Base-by-base conservation (phyloP, 1,140 invertebrate genomes). In the Halyomorpha halys region DNA sequence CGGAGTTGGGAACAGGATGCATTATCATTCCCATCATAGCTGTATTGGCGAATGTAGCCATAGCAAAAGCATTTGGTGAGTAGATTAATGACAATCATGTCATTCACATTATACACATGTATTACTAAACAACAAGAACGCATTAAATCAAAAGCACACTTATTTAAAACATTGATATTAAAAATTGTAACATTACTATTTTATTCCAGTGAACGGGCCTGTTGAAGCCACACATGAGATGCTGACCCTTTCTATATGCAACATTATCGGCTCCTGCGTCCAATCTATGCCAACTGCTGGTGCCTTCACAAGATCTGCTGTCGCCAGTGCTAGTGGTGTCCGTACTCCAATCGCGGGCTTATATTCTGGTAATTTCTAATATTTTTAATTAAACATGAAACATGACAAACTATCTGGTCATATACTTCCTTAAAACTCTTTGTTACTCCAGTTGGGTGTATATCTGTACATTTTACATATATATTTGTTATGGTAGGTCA, bases 41-140 rank as follows among this genome's bases (percentile, higher is more conserved):
- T 16, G 80, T 90, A 45, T 76, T 90, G 51, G 86, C 86, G 27
- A 88, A 89, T 68, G 82, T 90, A 11, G 87, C 87, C 1, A 89
- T 90, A 65, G 87, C 86, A 2, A 90, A 89, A 76, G 82, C 84
- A 61, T 90, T 87, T 69, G 77, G 83, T 86, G 75, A 80, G 76
- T n/a, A n/a, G n/a, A 21, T 4, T 13, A 49, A 53, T n/a, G 13
- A n/a, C n/a, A n/a, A n/a, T n/a, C n/a, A n/a, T n/a, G n/a, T n/a
- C n/a, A n/a, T n/a, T n/a, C n/a, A n/a, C n/a, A n/a, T n/a, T n/a
- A n/a, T n/a, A n/a, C n/a, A n/a, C n/a, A n/a, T n/a, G n/a, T n/a
- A n/a, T n/a, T n/a, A n/a, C n/a, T n/a, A n/a, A n/a, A n/a, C n/a
- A n/a, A n/a, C n/a, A n/a, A n/a, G n/a, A n/a, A n/a, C n/a, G n/a